Percentiles rank a stretch among this genome's conserved stretches.
These are phyloP conservation scores for Drosophila serrata DNA, from an alignment of 1,140 invertebrate species.

Conservation along the genomic window DNA sequence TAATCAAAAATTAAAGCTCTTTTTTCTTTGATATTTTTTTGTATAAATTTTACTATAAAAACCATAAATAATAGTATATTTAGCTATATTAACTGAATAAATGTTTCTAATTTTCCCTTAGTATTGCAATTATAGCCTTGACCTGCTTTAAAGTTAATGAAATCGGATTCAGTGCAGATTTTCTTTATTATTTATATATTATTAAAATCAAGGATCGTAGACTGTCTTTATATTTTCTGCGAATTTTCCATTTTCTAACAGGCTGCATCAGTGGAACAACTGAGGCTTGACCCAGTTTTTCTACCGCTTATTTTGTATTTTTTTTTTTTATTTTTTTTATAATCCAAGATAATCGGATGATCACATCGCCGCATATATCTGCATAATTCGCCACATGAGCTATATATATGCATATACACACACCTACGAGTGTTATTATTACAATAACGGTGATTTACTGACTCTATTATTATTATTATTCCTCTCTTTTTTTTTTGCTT, in stretches of 20 bases:
- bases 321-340: constrained; percentile 15
- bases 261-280: constrained; percentile 12
- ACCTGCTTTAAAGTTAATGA: neutral
- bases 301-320: neutral
- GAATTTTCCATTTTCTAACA: constrained; percentile 14
- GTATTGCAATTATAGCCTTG: constrained; percentile 2
- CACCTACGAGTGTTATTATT: neutral
- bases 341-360: constrained; percentile 68
- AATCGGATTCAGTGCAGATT: too few relatives aligned
- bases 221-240: neutral
- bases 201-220: neutral
- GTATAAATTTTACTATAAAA: too few relatives aligned
- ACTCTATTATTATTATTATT: constrained; percentile 23
- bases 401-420: neutral
- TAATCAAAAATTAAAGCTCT: too few relatives aligned
- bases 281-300: constrained; percentile 54
- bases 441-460: constrained; percentile 38
- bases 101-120: neutral
- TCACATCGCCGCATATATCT: constrained; percentile 29
- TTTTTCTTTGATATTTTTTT: too few relatives aligned
- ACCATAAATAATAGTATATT: too few relatives aligned
- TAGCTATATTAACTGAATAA: too few relatives aligned
- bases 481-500: neutral
- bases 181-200: neutral
- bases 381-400: constrained; percentile 33